Conservation (phyloP, 2,888 invertebrate genomes). For the Yponomeuta plumbellus region DNA sequence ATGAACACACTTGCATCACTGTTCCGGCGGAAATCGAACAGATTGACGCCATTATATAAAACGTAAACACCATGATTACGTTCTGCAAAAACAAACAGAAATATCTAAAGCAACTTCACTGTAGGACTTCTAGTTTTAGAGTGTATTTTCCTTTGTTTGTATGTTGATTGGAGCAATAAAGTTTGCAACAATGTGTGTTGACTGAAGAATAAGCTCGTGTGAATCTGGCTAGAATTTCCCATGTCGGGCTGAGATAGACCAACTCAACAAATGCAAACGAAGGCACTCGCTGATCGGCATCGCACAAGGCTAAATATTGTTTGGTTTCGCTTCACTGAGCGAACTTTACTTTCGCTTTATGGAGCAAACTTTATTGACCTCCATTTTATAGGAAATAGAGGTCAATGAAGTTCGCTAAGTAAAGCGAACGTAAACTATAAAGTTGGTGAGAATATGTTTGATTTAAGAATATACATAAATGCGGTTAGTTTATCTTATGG, state of each 20-base stretch:
- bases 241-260: too few species aligned
- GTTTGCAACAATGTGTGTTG: background rate
- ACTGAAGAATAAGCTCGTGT: background rate
- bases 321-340: too few species aligned
- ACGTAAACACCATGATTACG: background rate
- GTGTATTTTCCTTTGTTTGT: background rate
- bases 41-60: slow-evolving; percentile 8
- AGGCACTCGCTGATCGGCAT: too few species aligned
- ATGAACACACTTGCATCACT: slow-evolving; percentile 5
- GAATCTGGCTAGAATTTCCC: background rate
- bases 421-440: too few species aligned
- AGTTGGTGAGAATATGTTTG: too few species aligned
- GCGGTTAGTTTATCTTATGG: background rate
- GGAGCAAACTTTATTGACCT: too few species aligned
- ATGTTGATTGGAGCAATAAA: background rate
- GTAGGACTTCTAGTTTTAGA: background rate
- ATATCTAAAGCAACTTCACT: background rate
- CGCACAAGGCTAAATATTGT: too few species aligned
- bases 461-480: too few species aligned
- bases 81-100: background rate
- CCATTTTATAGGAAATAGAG: too few species aligned
- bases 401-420: too few species aligned
- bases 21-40: slow-evolving; percentile 4
- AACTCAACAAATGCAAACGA: too few species aligned
- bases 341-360: too few species aligned